These are phyloP conservation scores for Drosophila miranda DNA, from an alignment of 1,140 invertebrate genomes.

Conservation along the genomic window DNA sequence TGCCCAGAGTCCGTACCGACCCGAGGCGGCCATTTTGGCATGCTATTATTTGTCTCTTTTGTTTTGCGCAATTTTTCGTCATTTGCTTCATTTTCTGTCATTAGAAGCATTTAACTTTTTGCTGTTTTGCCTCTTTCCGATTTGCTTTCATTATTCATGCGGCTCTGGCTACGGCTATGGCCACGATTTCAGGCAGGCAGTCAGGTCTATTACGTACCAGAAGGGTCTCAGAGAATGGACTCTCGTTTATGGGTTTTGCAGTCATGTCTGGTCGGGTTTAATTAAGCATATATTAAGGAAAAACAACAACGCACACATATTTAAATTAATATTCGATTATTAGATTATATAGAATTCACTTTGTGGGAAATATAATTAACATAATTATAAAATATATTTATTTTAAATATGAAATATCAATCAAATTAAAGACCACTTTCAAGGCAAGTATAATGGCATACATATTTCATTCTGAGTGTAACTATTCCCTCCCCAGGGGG, in stretches of 20 bases:
- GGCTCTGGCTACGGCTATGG: not conserved
- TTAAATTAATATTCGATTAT: too few relatives aligned
- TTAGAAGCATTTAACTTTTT: constrained; percentile 80
- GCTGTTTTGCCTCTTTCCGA: constrained; percentile 73
- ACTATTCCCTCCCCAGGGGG: too few relatives aligned
- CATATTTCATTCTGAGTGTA: too few relatives aligned
- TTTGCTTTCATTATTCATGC: constrained; percentile 71
- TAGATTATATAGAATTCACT: too few relatives aligned
- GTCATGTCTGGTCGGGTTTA: too few relatives aligned
- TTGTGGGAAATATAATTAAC: too few relatives aligned
- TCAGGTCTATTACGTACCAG: not conserved
- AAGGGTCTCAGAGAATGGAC: not conserved
- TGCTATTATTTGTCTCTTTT: constrained; percentile 77
- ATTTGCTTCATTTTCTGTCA: constrained; percentile 76
- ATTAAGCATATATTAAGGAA: too few relatives aligned
- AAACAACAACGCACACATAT: too few relatives aligned
- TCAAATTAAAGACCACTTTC: too few relatives aligned
- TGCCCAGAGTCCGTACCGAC: not conserved
- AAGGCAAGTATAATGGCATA: too few relatives aligned
- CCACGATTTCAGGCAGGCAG: constrained; percentile 22
- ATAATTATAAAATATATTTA: too few relatives aligned
- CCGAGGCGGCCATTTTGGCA: constrained; percentile 61
- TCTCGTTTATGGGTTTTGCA: not conserved
- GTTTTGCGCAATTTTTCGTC: constrained; percentile 77
- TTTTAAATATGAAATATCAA: too few relatives aligned